These are phyloP conservation scores for Malurus leucopterus DNA, from an alignment of 2,797 vertebrate genomes.

Conservation along the genomic window DNA sequence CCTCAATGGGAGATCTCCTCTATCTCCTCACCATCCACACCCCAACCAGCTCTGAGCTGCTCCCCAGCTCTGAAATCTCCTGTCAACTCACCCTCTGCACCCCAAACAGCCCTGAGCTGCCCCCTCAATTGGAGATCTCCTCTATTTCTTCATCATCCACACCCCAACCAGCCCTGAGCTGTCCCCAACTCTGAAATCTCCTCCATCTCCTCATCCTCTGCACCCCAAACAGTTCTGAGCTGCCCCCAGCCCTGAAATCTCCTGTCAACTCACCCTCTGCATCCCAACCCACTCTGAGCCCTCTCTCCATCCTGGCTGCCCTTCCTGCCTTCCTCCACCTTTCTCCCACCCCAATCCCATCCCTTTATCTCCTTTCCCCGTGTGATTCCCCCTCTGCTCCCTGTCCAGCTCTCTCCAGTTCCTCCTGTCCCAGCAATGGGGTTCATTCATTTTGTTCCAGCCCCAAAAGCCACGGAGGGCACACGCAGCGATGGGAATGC, in stretches of 20 bases:
- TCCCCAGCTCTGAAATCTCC: not conserved
- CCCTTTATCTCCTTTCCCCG: not conserved
- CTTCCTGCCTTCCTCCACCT: not conserved
- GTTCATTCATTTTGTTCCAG: conserved; percentile 32
- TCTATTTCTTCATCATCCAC: not conserved
- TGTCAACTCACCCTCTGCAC: not conserved
- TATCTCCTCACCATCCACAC: not conserved
- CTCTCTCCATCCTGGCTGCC: not conserved
- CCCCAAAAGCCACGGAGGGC: conserved; percentile 44
- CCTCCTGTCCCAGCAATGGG: not conserved
- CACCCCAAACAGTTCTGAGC: not conserved
- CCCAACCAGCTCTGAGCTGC: not conserved
- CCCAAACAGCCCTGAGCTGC: not conserved
- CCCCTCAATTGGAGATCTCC: not conserved
- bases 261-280: not conserved
- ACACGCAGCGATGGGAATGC: conserved; percentile 20
- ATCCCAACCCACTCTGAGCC: not conserved
- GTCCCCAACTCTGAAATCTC: accelerated
- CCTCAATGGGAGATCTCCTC: not conserved
- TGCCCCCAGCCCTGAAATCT: accelerated
- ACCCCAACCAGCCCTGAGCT: not conserved
- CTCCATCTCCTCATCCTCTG: not conserved
- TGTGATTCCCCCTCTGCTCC: not conserved
- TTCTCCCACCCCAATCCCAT: not conserved
- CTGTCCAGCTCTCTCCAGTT: conserved; percentile 39